Evolutionary conservation across 2,113 vertebrate species (phyloP).

Genomic region (Poeciliopsis retropinna): DNA sequence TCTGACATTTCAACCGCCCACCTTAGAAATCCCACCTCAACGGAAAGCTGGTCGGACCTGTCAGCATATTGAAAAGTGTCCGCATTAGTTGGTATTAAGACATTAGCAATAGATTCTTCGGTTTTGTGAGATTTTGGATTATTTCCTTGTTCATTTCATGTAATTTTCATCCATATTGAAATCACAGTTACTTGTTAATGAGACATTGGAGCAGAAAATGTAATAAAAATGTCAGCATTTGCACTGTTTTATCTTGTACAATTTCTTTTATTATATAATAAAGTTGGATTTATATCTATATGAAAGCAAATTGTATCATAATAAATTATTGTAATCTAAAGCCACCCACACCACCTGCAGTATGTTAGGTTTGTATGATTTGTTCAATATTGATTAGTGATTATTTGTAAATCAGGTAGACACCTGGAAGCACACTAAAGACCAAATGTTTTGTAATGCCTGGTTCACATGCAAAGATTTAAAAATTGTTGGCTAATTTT

Average conservation of each 20-base stretch:
- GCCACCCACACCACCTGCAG: background rate
- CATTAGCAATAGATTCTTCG: background rate
- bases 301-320: too few relatives aligned
- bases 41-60: background rate
- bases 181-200: background rate
- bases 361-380: background rate
- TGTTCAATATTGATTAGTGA: background rate
- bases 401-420: background rate
- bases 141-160: background rate
- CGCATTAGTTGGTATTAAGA: background rate
- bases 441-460: too few relatives aligned
- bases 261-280: too few relatives aligned
- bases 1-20: background rate
- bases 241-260: too few relatives aligned
- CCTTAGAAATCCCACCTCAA: background rate
- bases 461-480: too few relatives aligned
- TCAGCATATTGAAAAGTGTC: background rate
- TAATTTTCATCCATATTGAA: background rate
- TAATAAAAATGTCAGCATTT: too few relatives aligned
- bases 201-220: background rate
- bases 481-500: too few relatives aligned
- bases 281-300: too few relatives aligned
- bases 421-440: too few relatives aligned
- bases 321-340: too few relatives aligned
- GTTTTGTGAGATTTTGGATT: background rate